Percentiles rank a stretch among this genome's conserved stretches.
phyloP scores from a whole-genome alignment of 2,888 invertebrate species.

The Lobophora halterata region DNA sequence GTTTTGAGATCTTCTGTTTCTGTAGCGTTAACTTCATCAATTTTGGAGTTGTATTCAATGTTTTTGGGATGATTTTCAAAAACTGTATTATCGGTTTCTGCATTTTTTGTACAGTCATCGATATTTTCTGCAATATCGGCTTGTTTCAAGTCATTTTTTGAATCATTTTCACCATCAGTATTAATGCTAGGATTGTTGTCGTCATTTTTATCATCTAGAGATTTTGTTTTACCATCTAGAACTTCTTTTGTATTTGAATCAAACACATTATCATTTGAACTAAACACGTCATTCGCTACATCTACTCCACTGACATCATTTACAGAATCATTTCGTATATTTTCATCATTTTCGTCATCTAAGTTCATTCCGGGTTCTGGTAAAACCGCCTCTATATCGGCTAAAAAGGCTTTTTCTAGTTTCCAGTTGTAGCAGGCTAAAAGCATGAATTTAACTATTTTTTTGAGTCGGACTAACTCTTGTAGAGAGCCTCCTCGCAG shows the following conservation, averaged over 20 bases:
- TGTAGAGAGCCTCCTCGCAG: conserved; percentile 86
- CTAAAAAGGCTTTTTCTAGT: conserved; percentile 94
- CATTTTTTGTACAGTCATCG: not conserved
- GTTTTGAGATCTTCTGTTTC: not conserved
- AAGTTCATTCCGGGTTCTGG: conserved; percentile 69
- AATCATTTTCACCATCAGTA: conserved; percentile 11
- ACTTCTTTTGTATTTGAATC: conserved; percentile 10
- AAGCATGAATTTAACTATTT: conserved; percentile 89
- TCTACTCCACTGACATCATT: not conserved
- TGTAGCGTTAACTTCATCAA: not conserved
- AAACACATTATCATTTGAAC: conserved; percentile 5
- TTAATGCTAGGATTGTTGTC: conserved; percentile 5
- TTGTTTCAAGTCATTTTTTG: conserved; percentile 10
- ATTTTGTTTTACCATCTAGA: conserved; percentile 4
- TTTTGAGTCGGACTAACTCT: conserved; percentile 92
- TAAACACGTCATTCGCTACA: conserved; percentile 5
- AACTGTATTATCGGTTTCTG: conserved; percentile 8
- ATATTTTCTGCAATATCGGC: no score
- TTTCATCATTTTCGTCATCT: conserved; percentile 47
- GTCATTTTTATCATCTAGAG: conserved; percentile 7
- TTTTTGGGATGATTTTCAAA: not conserved
- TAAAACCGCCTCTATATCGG: conserved; percentile 86
- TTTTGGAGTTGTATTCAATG: not conserved
- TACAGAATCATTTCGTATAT: not conserved
- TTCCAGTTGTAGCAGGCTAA: conserved; percentile 95